A percentile compares a stretch with the other conserved stretches of the same genome.
Conservation (phyloP, 2,113 vertebrate species). For the Ammodytes dubius region DNA sequence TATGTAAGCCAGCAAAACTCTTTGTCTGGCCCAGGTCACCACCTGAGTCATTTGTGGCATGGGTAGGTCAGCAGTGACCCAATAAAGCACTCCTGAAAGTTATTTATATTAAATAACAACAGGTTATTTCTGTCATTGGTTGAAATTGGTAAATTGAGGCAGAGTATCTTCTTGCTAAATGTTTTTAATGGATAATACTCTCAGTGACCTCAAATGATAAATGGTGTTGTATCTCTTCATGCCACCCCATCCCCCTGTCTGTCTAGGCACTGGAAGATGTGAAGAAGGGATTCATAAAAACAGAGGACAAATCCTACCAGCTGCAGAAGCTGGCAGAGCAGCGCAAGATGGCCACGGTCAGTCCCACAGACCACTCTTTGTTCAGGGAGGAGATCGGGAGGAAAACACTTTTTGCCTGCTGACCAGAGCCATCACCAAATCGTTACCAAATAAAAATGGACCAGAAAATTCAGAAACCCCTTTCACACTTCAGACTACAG, state of each 20-base stretch:
- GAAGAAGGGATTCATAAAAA: conserved; percentile 97
- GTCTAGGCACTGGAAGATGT: conserved; percentile 95
- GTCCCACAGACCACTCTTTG: conserved; percentile 80
- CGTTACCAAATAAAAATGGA: conserved; percentile 41
- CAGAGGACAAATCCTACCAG: conserved; percentile 97
- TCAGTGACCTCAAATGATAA: conserved; percentile 29
- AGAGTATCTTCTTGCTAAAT: neutral
- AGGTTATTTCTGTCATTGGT: neutral
- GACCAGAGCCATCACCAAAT: conserved; percentile 68
- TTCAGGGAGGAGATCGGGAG: conserved; percentile 48
- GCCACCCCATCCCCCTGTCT: conserved; percentile 25
- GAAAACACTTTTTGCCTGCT: conserved; percentile 43
- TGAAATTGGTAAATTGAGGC: neutral
- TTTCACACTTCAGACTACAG: conserved; percentile 23
- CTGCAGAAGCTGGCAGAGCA: conserved; percentile 97
- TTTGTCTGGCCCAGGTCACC: conserved; percentile 10
- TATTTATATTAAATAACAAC: too few relatives aligned
- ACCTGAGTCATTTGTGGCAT: conserved; percentile 40
- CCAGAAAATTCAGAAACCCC: conserved; percentile 17
- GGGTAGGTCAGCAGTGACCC: conserved; percentile 22
- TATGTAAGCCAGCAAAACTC: neutral
- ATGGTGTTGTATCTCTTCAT: conserved; percentile 40
- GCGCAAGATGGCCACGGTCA: conserved; percentile 96
- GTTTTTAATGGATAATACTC: conserved; percentile 2
- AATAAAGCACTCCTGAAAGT: neutral